A percentile compares a stretch with the other conserved stretches of the same genome.
phyloP scores from a whole-genome alignment of 1,140 invertebrate species.

The Solen grandis region DNA sequence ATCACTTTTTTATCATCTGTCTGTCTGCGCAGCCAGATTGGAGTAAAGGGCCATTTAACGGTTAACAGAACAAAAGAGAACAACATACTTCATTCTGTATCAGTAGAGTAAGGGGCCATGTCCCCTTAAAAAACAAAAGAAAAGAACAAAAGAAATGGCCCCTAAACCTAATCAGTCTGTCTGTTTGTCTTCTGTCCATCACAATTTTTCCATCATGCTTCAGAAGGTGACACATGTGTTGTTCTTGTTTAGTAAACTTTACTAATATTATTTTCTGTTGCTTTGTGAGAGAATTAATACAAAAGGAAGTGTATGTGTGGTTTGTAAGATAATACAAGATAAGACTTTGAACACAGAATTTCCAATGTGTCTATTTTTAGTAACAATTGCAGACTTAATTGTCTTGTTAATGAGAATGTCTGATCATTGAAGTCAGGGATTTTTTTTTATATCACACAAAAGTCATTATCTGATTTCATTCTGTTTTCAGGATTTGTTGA shows the following conservation, averaged over 20 bases:
- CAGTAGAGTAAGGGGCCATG: no score
- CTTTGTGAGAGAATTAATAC: background rate
- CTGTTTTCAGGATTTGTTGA: constrained; percentile 44
- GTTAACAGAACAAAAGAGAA: no score
- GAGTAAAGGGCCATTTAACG: no score
- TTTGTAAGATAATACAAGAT: background rate
- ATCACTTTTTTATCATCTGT: no score
- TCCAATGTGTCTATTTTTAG: background rate
- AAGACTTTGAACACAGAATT: background rate
- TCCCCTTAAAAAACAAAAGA: no score
- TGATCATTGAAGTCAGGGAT: background rate
- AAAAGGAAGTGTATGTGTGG: background rate
- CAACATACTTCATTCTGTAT: no score
- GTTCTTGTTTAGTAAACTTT: background rate
- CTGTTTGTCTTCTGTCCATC: no score
- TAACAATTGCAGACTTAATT: background rate
- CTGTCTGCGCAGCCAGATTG: no score
- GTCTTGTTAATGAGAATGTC: background rate
- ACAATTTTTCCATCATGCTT: no score
- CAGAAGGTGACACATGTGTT: no score
- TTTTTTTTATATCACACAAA: background rate
- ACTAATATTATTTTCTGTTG: background rate
- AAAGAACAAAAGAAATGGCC: no score
- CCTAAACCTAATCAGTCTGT: no score
- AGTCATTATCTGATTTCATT: background rate